Evolutionary conservation across 2,888 invertebrate genomes (phyloP).

Genomic region (Drosophila cyrtoloma): DNA sequence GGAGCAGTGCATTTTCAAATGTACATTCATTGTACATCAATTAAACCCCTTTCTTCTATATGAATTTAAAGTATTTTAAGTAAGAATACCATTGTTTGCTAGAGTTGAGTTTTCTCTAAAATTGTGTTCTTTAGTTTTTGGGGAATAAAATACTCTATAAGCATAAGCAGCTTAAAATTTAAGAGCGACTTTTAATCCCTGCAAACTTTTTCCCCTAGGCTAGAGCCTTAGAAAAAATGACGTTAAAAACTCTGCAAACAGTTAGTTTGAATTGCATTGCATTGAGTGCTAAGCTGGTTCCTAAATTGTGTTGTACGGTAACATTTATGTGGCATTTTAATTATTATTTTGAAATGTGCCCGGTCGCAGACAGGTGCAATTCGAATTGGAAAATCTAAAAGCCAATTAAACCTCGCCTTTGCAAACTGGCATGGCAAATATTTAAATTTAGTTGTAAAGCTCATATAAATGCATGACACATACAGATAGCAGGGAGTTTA

Average conservation of each 20-base stretch:
- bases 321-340: background rate
- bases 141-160: background rate
- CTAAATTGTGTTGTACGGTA: background rate
- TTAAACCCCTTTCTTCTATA: background rate
- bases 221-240: background rate
- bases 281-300: background rate
- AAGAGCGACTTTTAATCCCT: background rate
- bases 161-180: background rate
- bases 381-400: background rate
- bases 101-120: background rate
- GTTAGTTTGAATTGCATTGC: background rate
- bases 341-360: background rate
- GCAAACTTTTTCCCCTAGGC: background rate
- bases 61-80: background rate
- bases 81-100: background rate
- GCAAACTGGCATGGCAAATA: slow-evolving; percentile 33
- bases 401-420: background rate
- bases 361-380: background rate
- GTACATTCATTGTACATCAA: background rate
- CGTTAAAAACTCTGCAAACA: background rate
- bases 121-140: background rate
- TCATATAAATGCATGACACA: slow-evolving; percentile 62
- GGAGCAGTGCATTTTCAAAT: background rate
- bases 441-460: slow-evolving; percentile 51
- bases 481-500: background rate